Evolutionary conservation across 2,797 vertebrate genomes (phyloP).

Genomic region (Neoniphon sammara): DNA sequence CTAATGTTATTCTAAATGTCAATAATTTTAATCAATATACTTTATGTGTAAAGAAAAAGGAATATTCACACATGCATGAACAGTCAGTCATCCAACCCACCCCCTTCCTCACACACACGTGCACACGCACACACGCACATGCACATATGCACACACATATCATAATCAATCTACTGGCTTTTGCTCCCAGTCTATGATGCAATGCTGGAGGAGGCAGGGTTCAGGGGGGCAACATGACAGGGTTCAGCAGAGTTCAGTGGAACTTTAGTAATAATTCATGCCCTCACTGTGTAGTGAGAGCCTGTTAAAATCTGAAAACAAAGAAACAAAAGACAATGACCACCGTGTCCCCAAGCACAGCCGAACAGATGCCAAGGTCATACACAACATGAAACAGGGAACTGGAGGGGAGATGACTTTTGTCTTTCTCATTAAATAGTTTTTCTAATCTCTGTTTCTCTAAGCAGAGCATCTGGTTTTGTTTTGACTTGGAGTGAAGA

Average conservation of each 20-base stretch:
- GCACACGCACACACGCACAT: not conserved
- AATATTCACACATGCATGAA: not conserved
- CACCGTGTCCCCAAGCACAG: conserved; percentile 21
- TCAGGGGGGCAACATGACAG: not conserved
- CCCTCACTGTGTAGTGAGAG: not conserved
- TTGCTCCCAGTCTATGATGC: not conserved
- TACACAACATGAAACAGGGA: conserved; percentile 19
- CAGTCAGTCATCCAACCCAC: not conserved
- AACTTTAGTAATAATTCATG: conserved; percentile 4
- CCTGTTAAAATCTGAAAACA: conserved; percentile 11
- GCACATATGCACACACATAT: not conserved
- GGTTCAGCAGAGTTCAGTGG: conserved; percentile 25
- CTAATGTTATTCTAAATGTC: not conserved
- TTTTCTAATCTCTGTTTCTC: conserved; percentile 28
- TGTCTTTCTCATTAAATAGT: conserved; percentile 6
- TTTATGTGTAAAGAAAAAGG: not conserved
- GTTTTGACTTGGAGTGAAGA: conserved; percentile 41
- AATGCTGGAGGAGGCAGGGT: not conserved
- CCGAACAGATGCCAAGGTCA: not conserved
- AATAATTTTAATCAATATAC: not conserved
- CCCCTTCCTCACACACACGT: not conserved
- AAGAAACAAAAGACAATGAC: not conserved
- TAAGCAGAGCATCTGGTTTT: conserved; percentile 60
- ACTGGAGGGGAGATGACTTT: conserved; percentile 21
- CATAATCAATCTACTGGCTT: conserved; percentile 6